phyloP scores from a whole-genome alignment of 2,888 invertebrate genomes.

The Scaptomyza flava region DNA sequence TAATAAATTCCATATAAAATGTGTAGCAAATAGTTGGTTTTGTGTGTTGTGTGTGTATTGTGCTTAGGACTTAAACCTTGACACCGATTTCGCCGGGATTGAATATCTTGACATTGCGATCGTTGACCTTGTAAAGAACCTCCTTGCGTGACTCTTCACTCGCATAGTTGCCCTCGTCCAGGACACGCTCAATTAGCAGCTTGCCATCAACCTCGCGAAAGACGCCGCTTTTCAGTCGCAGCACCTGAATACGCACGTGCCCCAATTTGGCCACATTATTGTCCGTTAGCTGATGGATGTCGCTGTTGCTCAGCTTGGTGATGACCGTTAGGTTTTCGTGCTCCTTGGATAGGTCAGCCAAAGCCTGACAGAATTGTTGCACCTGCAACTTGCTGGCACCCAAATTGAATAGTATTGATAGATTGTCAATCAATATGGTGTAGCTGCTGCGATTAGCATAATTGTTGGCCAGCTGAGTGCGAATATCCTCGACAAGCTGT shows the following conservation, averaged over 20 bases:
- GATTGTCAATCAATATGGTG: constrained; percentile 89
- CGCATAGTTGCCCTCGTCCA: constrained; percentile 68
- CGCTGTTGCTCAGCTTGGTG: constrained; percentile 87
- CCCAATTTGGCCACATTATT: constrained; percentile 88
- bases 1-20: constrained; percentile 64
- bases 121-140: constrained; percentile 88
- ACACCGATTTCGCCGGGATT: constrained; percentile 87
- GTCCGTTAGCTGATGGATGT: constrained; percentile 86
- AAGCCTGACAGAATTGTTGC: constrained; percentile 75
- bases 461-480: constrained; percentile 65
- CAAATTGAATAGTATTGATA: constrained; percentile 89
- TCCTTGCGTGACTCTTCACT: constrained; percentile 78
- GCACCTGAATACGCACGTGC: constrained; percentile 87
- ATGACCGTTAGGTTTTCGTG: constrained; percentile 85
- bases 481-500: constrained; percentile 69
- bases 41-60: background rate
- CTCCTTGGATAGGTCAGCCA: constrained; percentile 71
- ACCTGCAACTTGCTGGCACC: constrained; percentile 81
- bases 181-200: constrained; percentile 84
- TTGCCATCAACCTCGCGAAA: constrained; percentile 90
- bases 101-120: constrained; percentile 90
- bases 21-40: constrained; percentile 5
- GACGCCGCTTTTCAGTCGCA: constrained; percentile 89
- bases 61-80: constrained; percentile 65
- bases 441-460: constrained; percentile 82